phyloP scores from a whole-genome alignment of 2,113 vertebrate genomes.

The Physeter macrocephalus region DNA sequence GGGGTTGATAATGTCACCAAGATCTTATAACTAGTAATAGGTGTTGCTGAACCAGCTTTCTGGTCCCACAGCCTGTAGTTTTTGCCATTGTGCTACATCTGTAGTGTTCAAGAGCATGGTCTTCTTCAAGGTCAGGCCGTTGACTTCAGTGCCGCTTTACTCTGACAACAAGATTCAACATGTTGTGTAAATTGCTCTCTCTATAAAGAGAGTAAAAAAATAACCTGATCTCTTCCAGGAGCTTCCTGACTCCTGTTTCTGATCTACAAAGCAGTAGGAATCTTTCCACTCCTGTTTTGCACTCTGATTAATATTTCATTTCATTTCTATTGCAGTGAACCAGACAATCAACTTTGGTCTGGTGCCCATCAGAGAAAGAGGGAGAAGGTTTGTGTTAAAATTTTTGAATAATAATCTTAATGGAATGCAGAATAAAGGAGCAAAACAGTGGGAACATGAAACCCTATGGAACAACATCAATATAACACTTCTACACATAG shows the following conservation, averaged over 20 bases:
- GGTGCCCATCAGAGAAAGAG: neutral
- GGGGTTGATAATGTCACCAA: neutral
- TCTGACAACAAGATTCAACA: neutral
- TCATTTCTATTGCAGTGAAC: neutral
- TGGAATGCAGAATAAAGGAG: neutral
- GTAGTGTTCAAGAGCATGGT: neutral
- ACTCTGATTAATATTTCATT: neutral
- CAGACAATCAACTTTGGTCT: neutral
- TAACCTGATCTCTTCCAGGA: neutral
- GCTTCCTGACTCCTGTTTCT: neutral
- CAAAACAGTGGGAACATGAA: neutral
- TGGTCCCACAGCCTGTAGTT: neutral
- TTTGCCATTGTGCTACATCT: neutral
- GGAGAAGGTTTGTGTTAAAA: neutral
- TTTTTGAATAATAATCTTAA: neutral
- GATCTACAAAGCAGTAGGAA: neutral
- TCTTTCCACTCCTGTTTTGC: neutral
- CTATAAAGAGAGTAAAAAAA: neutral
- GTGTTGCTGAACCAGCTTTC: neutral
- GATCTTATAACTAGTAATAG: neutral
- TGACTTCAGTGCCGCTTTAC: neutral
- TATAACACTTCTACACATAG: neutral
- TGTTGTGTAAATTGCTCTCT: neutral
- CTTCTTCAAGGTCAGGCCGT: neutral
- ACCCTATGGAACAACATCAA: neutral